Conservation (phyloP, 2,113 vertebrate genomes). For the Campylomormyrus numenius region DNA sequence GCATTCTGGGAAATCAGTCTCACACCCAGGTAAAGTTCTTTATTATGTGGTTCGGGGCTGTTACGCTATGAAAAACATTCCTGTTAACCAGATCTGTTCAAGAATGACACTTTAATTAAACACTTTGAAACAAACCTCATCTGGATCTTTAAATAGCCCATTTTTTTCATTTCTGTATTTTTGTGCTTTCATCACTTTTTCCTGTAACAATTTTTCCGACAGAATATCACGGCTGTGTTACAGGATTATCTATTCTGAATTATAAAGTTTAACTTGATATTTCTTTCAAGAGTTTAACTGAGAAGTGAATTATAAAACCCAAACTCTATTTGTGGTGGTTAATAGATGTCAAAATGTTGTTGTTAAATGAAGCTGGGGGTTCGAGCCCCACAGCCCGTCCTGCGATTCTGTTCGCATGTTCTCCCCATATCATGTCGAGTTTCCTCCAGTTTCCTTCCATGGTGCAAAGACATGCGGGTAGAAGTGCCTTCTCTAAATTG, state of each 20-base stretch:
- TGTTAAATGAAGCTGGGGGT: not conserved
- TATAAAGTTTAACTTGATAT: not conserved
- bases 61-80: not conserved
- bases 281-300: not conserved
- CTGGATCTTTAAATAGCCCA: not conserved
- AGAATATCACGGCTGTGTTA: not conserved
- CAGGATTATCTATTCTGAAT: not conserved
- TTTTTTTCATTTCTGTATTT: not conserved
- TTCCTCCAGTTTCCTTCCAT: not conserved
- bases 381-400: not conserved
- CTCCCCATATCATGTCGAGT: not conserved
- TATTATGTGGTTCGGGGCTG: not conserved
- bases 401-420: not conserved
- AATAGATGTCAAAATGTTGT: not conserved
- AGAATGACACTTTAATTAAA: slow-evolving; percentile 5
- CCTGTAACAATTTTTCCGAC: not conserved
- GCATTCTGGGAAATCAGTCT: not conserved
- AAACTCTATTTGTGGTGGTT: not conserved
- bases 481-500: not conserved
- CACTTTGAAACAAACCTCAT: not conserved
- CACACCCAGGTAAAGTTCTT: not conserved
- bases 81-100: not conserved
- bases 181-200: not conserved
- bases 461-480: not conserved
- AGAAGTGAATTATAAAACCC: not conserved